These are phyloP conservation scores for Netelia inedita DNA, from an alignment of 2,888 invertebrate species.

Conservation along the genomic window DNA sequence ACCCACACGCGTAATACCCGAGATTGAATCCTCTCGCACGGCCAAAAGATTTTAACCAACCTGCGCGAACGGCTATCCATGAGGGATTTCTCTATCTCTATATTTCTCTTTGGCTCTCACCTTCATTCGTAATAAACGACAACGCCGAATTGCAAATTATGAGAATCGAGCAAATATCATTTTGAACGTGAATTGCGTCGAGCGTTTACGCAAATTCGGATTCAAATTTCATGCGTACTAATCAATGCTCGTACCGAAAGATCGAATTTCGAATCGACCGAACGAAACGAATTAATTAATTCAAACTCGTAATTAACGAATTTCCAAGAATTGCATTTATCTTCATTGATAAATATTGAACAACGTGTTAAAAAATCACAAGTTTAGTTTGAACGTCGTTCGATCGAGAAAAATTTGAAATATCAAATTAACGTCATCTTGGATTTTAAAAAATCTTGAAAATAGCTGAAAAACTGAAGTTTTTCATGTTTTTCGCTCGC, in stretches of 20 bases:
- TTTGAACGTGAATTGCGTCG: constrained; percentile 5
- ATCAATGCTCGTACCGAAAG: neutral
- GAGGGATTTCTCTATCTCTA: neutral
- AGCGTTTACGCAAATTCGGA: neutral
- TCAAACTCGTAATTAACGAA: neutral
- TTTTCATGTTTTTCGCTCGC: too few species aligned
- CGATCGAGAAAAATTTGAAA: too few species aligned
- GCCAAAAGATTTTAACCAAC: neutral
- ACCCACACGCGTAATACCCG: neutral
- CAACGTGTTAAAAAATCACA: too few species aligned
- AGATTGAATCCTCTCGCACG: neutral
- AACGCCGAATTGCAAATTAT: constrained; percentile 27
- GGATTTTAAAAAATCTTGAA: too few species aligned
- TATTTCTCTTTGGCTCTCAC: neutral
- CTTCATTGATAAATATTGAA: too few species aligned
- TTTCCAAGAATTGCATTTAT: too few species aligned
- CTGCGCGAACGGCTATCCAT: neutral
- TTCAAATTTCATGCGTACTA: neutral
- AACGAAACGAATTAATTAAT: neutral
- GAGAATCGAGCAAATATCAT: neutral
- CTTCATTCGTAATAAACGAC: neutral
- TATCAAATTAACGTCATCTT: too few species aligned
- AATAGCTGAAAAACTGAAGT: too few species aligned
- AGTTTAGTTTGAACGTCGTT: too few species aligned
- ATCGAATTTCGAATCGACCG: neutral